These are phyloP conservation scores for Chrysopilus asiliformis DNA, from an alignment of 2,888 invertebrate species.

Conservation along the genomic window DNA sequence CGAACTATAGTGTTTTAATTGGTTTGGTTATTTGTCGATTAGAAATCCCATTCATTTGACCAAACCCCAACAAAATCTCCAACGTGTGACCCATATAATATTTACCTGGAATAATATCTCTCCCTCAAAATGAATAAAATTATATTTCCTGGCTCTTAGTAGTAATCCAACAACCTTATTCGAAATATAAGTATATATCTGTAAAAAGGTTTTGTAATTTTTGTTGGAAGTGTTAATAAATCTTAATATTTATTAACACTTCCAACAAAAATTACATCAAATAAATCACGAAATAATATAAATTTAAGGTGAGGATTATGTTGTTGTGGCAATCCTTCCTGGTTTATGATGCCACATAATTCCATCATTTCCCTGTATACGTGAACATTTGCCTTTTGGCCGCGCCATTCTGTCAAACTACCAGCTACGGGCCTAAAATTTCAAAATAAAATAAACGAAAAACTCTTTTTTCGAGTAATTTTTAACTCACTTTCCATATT, in stretches of 20 bases:
- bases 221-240: too few relatives aligned
- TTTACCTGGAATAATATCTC: conserved; percentile 84
- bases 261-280: conserved; percentile 46
- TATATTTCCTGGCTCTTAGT: conserved; percentile 82
- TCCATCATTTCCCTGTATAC: conserved; percentile 82
- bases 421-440: conserved; percentile 68
- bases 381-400: conserved; percentile 73
- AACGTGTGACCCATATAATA: background rate
- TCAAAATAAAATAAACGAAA: conserved; percentile 4
- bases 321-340: conserved; percentile 47
- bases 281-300: conserved; percentile 84
- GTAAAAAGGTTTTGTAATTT: too few relatives aligned
- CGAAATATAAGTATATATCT: conserved; percentile 84
- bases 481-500: conserved; percentile 70
- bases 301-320: conserved; percentile 52
- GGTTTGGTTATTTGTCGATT: too few relatives aligned
- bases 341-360: conserved; percentile 82
- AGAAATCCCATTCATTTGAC: too few relatives aligned
- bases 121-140: conserved; percentile 83
- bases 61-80: too few relatives aligned
- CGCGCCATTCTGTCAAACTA: conserved; percentile 76
- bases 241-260: background rate
- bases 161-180: conserved; percentile 92
- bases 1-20: too few relatives aligned
- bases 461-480: too few relatives aligned